phyloP scores from a whole-genome alignment of 2,113 vertebrate genomes.

The Chlamydotis undulata region DNA sequence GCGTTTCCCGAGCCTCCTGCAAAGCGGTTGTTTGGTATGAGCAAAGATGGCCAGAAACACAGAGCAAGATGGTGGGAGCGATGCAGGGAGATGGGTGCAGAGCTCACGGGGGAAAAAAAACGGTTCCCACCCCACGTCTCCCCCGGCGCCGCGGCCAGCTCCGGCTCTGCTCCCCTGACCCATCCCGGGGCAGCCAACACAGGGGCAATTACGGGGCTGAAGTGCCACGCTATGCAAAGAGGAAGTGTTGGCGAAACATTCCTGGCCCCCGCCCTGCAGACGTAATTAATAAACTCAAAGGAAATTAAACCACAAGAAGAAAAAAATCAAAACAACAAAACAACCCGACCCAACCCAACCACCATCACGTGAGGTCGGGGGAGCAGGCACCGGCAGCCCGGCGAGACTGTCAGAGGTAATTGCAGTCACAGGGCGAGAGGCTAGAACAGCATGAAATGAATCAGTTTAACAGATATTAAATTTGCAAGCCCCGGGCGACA shows the following conservation, averaged over 20 bases:
- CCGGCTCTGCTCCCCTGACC: not conserved
- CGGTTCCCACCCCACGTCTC: rapidly evolving
- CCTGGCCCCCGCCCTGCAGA: not conserved
- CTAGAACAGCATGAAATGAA: slow-evolving; percentile 66
- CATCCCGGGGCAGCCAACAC: not conserved
- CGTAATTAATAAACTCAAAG: slow-evolving; percentile 58
- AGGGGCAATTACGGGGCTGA: not conserved
- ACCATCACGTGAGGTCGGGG: not conserved
- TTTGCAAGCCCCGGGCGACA: slow-evolving; percentile 60
- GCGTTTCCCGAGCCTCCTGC: not conserved
- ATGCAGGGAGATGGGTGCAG: not conserved
- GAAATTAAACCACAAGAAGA: slow-evolving; percentile 58
- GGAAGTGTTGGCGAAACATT: slow-evolving; percentile 6
- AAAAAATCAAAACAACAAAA: not conserved
- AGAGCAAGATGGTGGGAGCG: not conserved
- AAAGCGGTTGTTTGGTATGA: rapidly evolving
- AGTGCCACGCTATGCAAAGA: not conserved
- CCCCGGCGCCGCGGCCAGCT: not conserved
- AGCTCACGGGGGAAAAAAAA: not conserved
- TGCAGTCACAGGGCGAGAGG: slow-evolving; percentile 55
- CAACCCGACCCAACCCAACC: not conserved
- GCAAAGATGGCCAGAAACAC: not conserved
- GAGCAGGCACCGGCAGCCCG: not conserved
- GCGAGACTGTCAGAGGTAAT: slow-evolving; percentile 46
- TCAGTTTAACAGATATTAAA: slow-evolving; percentile 67